phyloP scores from a whole-genome alignment of 2,888 invertebrate species.

The Torymus tubicola region DNA sequence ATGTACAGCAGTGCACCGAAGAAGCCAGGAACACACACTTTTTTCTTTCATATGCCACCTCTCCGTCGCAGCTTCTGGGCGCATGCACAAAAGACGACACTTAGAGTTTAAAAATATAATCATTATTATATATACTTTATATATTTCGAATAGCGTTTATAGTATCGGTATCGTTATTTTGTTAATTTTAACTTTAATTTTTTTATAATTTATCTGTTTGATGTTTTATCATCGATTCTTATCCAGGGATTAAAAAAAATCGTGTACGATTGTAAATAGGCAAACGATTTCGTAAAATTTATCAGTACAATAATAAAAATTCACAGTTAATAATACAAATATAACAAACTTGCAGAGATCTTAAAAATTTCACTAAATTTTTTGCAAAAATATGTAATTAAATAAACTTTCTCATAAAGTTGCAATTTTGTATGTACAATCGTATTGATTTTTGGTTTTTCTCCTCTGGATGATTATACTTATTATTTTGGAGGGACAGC shows the following conservation, averaged over 20 bases:
- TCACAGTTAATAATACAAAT: neutral
- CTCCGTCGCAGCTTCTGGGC: slow-evolving; percentile 48
- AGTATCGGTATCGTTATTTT: slow-evolving; percentile 65
- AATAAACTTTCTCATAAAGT: too few relatives aligned
- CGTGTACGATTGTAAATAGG: slow-evolving; percentile 20
- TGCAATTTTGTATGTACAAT: slow-evolving; percentile 20
- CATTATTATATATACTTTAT: slow-evolving; percentile 71
- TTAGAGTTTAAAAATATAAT: slow-evolving; percentile 77
- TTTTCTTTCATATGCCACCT: slow-evolving; percentile 34
- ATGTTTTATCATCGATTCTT: slow-evolving; percentile 47
- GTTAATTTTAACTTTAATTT: slow-evolving; percentile 50
- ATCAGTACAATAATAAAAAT: slow-evolving; percentile 14
- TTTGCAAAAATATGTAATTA: too few relatives aligned
- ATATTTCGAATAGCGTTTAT: slow-evolving; percentile 68
- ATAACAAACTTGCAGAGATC: too few relatives aligned
- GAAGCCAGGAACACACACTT: slow-evolving; percentile 41
- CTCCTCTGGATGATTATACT: slow-evolving; percentile 61
- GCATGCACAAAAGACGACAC: slow-evolving; percentile 75
- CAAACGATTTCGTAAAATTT: slow-evolving; percentile 3
- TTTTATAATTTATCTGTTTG: slow-evolving; percentile 62
- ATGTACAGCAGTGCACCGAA: slow-evolving; percentile 72
- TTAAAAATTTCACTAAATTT: too few relatives aligned
- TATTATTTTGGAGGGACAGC: slow-evolving; percentile 76
- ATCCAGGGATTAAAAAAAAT: slow-evolving; percentile 24
- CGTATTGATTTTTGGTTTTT: slow-evolving; percentile 52